Evolutionary conservation across 1,140 invertebrate species (phyloP), one percentile per base, ranked within the genome.

Genomic region (Glomeris maerens): DNA sequence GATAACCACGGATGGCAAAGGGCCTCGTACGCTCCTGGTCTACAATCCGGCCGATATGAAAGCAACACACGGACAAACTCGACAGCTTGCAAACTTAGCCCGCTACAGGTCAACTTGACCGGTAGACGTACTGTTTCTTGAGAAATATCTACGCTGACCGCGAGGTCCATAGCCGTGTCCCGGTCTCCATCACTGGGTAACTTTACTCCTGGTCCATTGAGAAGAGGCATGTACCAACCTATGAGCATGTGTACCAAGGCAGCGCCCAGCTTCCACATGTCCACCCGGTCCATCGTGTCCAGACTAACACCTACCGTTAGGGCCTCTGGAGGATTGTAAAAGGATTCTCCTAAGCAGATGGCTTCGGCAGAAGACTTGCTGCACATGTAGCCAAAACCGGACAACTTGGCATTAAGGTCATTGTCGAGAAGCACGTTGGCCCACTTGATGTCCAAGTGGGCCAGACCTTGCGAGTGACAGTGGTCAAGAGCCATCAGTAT

Each of bases 381-480:
- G 17, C 40, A 42, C 40, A 42, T 4, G 17, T 42, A 42, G 4
- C 4, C 5, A 21, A 42, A 42, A 21, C 40, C 40, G 5, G 40
- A 21, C 17, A 42, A 42, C 25, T 42, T 42, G 17, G 20, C 40
- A 17, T 42, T 42, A 5, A 42, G 25, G 40, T 5, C 17, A 17
- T 42, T 25, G 20, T 42, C 40, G 10, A 42, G 5, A 5, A 42
- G 4, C 20, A 42, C 40, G 20, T 42, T 42, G 40, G 40, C 25
- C 40, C 40, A 42, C 40, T 17, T 42, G 40, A 42, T 21, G 25
- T 42, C 40, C 40, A 42, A 42, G 17, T 42, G 40, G 17, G 40
- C 40, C 20, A 42, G 5, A 4, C 25, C 4, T 5, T 42, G 4
- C 4, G 10, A 10, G 20, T 42, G 40, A 42, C 40, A 42, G 40